phyloP scores from a whole-genome alignment of 2,797 vertebrate genomes.

The Chrosomus eos region DNA sequence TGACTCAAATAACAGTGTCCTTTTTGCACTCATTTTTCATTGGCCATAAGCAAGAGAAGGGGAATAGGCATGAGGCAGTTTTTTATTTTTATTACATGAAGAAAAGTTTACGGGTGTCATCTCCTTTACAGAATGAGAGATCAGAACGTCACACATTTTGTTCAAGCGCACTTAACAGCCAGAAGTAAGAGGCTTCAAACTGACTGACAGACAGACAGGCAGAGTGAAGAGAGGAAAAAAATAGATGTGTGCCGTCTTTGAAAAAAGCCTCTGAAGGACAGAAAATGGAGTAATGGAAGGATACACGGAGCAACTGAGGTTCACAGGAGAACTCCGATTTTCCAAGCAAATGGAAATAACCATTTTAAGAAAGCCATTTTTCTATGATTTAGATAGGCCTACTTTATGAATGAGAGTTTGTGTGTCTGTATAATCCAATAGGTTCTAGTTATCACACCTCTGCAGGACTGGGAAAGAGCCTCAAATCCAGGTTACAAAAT shows the following conservation, averaged over 20 bases:
- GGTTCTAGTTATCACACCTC: slow-evolving; percentile 34
- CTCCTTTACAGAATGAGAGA: neutral
- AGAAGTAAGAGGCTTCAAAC: neutral
- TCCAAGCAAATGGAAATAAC: neutral
- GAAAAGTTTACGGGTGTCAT: neutral
- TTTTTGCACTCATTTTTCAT: too few relatives aligned
- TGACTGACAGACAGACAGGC: neutral
- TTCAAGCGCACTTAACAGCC: neutral
- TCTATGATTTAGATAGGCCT: neutral
- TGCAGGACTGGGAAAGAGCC: slow-evolving; percentile 22
- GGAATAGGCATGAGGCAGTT: too few relatives aligned
- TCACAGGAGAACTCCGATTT: neutral
- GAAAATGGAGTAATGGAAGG: neutral
- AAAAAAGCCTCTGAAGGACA: neutral
- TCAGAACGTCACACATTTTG: neutral
- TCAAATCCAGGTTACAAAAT: slow-evolving; percentile 25
- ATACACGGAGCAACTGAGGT: neutral
- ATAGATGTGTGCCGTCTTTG: neutral
- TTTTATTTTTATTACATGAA: too few relatives aligned
- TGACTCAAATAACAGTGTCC: too few relatives aligned
- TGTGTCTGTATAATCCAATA: neutral
- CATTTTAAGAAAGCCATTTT: neutral
- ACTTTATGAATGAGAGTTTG: neutral
- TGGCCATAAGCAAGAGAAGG: too few relatives aligned
- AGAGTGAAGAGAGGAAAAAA: neutral